Evolutionary conservation across 2,888 invertebrate species (phyloP).

Genomic region (Tenthredo notha): DNA sequence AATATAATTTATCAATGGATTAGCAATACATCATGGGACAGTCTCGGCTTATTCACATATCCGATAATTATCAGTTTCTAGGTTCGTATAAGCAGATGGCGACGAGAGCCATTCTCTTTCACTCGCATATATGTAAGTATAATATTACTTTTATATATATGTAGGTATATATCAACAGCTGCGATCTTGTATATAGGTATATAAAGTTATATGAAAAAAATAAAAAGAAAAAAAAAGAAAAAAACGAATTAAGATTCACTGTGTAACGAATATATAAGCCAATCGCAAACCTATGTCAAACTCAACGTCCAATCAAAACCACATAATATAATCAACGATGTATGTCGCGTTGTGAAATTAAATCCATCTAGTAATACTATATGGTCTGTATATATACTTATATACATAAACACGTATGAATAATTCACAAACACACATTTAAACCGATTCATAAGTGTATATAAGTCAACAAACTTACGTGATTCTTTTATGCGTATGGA

Average conservation of each 20-base stretch:
- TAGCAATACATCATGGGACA: not conserved
- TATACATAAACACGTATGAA: not conserved
- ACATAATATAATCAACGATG: not conserved
- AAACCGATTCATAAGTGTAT: too few relatives aligned
- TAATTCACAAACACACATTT: not conserved
- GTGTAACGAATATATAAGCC: not conserved
- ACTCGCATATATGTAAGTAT: not conserved
- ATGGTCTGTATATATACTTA: not conserved
- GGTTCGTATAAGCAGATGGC: not conserved
- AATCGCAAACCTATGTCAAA: not conserved
- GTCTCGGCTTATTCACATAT: not conserved
- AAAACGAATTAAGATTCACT: conserved; percentile 38
- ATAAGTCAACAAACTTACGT: too few relatives aligned
- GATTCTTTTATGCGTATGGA: too few relatives aligned
- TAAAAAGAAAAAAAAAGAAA: too few relatives aligned
- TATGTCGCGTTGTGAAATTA: conserved; percentile 42
- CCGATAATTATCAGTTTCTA: not conserved
- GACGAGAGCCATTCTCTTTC: conserved; percentile 22
- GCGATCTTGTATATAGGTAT: not conserved
- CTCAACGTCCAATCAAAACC: conserved; percentile 4
- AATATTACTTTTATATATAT: not conserved
- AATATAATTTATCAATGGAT: not conserved
- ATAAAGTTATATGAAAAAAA: too few relatives aligned
- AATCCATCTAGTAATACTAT: not conserved
- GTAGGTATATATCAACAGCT: not conserved